A percentile compares a stretch with the other conserved stretches of the same genome.
These are phyloP conservation scores for Odocoileus virginianus DNA, from an alignment of 2,113 vertebrate species.

Conservation along the genomic window DNA sequence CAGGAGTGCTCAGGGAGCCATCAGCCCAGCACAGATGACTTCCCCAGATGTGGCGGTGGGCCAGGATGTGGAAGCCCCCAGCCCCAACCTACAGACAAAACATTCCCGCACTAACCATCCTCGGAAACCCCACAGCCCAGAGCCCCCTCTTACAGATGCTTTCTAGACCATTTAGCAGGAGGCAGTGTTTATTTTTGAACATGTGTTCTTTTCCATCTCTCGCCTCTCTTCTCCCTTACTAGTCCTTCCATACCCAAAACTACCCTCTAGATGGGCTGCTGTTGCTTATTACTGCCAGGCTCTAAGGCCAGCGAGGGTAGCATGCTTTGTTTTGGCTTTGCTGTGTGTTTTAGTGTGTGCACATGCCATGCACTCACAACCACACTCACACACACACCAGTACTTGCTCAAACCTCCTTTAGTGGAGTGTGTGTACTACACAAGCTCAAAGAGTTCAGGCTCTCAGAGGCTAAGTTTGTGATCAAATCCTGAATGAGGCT, in stretches of 20 bases:
- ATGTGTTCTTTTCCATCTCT: conserved; percentile 79
- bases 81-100: conserved; percentile 84
- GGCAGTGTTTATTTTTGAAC: conserved; percentile 86
- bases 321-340: conserved; percentile 45
- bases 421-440: neutral
- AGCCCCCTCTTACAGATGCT: conserved; percentile 78
- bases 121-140: conserved; percentile 77
- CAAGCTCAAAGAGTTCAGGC: neutral
- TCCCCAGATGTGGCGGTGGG: conserved; percentile 93
- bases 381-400: neutral
- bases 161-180: conserved; percentile 88
- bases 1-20: conserved; percentile 85
- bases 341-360: neutral
- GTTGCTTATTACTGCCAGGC: neutral
- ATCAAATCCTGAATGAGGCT: neutral
- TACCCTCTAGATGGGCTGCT: neutral
- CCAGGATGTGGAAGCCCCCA: conserved; percentile 90
- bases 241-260: conserved; percentile 33
- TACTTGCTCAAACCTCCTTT: neutral
- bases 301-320: neutral
- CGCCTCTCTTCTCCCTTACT: conserved; percentile 39
- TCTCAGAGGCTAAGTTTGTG: neutral
- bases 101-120: conserved; percentile 81
- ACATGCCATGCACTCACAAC: rapidly evolving
- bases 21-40: conserved; percentile 87